Evolutionary conservation across 2,113 vertebrate genomes (phyloP).

Genomic region (Sphaerodactylus townsendi): DNA sequence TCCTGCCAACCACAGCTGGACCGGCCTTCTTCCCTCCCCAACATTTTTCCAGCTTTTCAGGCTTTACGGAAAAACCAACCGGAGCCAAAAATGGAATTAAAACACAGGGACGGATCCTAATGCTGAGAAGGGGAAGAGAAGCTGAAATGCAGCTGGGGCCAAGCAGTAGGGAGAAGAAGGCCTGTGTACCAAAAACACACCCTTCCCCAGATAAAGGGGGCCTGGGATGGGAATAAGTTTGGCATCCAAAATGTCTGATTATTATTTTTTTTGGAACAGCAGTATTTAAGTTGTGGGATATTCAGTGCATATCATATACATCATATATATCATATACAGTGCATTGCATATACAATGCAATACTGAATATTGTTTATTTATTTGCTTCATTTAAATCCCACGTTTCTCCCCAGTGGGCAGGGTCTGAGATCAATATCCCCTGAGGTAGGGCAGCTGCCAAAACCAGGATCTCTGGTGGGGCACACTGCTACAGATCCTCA

Average conservation of each 20-base stretch:
- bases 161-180: neutral
- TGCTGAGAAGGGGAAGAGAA: neutral
- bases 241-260: neutral
- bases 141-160: neutral
- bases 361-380: too few species aligned
- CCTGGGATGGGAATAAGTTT: neutral
- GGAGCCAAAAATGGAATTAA: conserved; percentile 4
- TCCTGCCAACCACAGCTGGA: neutral
- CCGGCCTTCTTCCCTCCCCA: neutral
- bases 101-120: neutral
- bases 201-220: neutral
- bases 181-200: neutral
- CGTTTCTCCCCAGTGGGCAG: too few species aligned
- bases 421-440: too few species aligned
- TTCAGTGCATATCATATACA: too few species aligned
- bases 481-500: too few species aligned
- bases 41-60: conserved; percentile 12
- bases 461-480: too few species aligned
- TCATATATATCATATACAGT: too few species aligned
- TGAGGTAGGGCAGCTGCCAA: too few species aligned
- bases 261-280: neutral
- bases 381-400: too few species aligned
- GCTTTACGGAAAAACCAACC: neutral
- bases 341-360: too few species aligned
- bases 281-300: neutral